Conservation (phyloP, 2,888 invertebrate species). For the Epirrita christyi region DNA sequence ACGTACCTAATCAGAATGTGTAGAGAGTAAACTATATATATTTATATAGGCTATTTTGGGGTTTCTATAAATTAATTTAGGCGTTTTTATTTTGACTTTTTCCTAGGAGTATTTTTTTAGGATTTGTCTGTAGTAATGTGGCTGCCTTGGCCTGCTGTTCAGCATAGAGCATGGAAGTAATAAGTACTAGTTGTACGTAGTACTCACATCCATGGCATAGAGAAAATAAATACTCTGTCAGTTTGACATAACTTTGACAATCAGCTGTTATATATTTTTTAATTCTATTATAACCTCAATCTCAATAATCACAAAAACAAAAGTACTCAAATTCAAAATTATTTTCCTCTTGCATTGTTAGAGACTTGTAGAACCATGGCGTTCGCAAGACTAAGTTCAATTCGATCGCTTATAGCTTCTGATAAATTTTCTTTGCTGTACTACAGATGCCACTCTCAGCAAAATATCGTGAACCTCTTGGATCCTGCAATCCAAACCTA, state of each 20-base stretch:
- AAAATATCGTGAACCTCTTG: constrained; percentile 64
- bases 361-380: constrained; percentile 49
- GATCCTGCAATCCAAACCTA: constrained; percentile 80
- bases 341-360: not conserved
- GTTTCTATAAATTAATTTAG: too few relatives aligned
- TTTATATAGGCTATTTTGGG: too few relatives aligned
- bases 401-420: constrained; percentile 50
- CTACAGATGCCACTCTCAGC: constrained; percentile 58
- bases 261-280: constrained; percentile 6
- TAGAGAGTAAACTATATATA: too few relatives aligned
- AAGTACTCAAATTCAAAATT: constrained; percentile 13
- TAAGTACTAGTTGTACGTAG: too few relatives aligned
- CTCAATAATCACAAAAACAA: constrained; percentile 4
- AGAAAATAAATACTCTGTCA: too few relatives aligned
- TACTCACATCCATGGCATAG: too few relatives aligned
- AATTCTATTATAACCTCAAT: not conserved
- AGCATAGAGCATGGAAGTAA: too few relatives aligned
- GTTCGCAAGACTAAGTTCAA: constrained; percentile 45
- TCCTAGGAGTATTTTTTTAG: too few relatives aligned
- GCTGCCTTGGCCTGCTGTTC: too few relatives aligned
- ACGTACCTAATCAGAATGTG: too few relatives aligned
- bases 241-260: constrained; percentile 7
- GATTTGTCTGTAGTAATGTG: too few relatives aligned
- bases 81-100: too few relatives aligned
- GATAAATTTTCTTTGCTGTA: constrained; percentile 46